Base-by-base conservation (phyloP, 2,113 vertebrate species). In the Zonotrichia leucophrys region DNA sequence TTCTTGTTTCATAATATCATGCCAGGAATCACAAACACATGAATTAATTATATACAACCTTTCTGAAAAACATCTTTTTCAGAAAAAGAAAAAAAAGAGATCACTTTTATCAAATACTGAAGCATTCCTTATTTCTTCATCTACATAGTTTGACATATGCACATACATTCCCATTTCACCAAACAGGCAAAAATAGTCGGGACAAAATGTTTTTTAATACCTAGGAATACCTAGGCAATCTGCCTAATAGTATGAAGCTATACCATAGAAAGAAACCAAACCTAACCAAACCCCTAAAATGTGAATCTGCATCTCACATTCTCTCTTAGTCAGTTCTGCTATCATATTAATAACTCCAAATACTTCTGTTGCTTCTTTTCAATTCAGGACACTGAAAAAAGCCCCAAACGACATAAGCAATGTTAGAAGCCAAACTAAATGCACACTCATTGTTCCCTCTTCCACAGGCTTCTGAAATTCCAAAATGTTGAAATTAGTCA, bases 341-440 rank as follows among this genome's bases (percentile, higher is more conserved):
- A n/a, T 9, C 7, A 14, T 33, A 10, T 10, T 27, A 66, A 21
- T 68, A 75, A 25, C 4, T 10, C 7, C 10, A 55, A 35, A 60
- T 42, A 74, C 28, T 37, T 68, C 42, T 73, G 31, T 60, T 89
- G 8, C 10, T 85, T 72, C n/a, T 47, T 28, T 28, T 66, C 21
- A 67, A 9, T 67, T n/a, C 11, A 79, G 22, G 21, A 88, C 16
- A 44, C 9, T 44, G 9, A 25, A 74, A 81, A 77, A 64, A 49
- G 0, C 0, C 11, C 6, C 28, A 44, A 8, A 28, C 11, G 46
- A 64, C 33, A 63, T 42, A 75, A 84, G 5, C n/a, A 58, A 28
- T 10, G 5, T n/a, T 47, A 63, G 35, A 23, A 83, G 23, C 5
- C 30, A 67, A 17, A 30, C 5, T 50, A 68, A 60, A 41, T 37